These are phyloP conservation scores for Montifringilla adamsi DNA, from an alignment of 2,113 vertebrate genomes.

Conservation along the genomic window DNA sequence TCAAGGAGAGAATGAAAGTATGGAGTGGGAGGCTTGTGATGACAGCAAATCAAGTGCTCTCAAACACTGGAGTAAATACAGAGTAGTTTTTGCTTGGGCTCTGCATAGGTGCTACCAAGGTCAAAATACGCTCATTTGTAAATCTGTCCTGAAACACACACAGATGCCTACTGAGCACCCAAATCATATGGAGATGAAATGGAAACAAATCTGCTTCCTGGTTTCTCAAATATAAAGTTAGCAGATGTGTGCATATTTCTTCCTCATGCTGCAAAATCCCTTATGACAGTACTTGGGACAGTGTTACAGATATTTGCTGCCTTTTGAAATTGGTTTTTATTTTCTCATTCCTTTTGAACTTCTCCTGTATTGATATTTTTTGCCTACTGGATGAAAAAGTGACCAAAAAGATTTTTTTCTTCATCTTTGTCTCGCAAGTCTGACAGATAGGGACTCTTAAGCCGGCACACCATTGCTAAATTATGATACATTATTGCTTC, in stretches of 20 bases:
- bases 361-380: neutral
- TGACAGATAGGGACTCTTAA: neutral
- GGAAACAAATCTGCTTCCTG: constrained; percentile 43
- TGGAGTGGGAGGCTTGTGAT: constrained; percentile 22
- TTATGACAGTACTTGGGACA: neutral
- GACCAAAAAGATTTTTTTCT: neutral
- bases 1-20: neutral
- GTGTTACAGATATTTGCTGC: neutral
- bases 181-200: constrained; percentile 24
- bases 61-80: neutral
- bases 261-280: neutral
- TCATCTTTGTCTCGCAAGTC: neutral
- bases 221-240: neutral
- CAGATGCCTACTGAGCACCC: neutral
- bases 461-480: neutral
- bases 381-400: neutral
- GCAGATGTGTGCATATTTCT: neutral
- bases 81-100: neutral
- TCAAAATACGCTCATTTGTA: neutral
- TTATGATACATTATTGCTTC: constrained; percentile 11
- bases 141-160: neutral
- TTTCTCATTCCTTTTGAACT: constrained; percentile 7
- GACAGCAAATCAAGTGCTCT: constrained; percentile 12
- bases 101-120: neutral
- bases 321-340: constrained; percentile 9